phyloP scores from a whole-genome alignment of 2,113 vertebrate species.

The Physeter macrocephalus region DNA sequence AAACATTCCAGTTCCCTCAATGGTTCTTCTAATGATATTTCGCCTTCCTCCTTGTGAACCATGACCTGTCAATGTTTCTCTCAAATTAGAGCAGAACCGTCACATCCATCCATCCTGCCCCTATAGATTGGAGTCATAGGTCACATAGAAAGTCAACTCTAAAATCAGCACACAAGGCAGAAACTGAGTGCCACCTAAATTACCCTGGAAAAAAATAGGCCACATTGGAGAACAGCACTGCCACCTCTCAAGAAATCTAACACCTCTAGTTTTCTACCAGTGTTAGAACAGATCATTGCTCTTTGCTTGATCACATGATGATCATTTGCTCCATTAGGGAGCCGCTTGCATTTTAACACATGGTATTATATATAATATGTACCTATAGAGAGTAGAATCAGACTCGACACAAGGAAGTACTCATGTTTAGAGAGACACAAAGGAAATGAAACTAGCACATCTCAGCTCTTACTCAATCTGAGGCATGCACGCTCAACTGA shows the following conservation, averaged over 20 bases:
- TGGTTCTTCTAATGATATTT: not conserved
- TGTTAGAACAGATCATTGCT: not conserved
- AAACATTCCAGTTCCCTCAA: not conserved
- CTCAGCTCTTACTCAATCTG: not conserved
- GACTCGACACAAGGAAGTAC: not conserved
- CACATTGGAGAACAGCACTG: not conserved
- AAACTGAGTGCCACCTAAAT: not conserved
- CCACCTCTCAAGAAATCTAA: not conserved
- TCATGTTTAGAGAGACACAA: not conserved
- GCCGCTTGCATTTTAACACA: not conserved
- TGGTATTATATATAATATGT: not conserved
- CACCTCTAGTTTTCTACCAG: not conserved
- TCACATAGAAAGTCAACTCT: not conserved
- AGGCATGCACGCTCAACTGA: not conserved
- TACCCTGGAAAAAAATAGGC: not conserved
- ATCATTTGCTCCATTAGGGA: not conserved
- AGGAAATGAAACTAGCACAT: not conserved
- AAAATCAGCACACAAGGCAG: not conserved
- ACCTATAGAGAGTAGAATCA: not conserved
- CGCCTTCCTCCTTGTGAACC: not conserved
- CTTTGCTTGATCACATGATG: not conserved
- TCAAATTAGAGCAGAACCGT: not conserved
- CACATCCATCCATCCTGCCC: not conserved
- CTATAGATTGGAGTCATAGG: not conserved
- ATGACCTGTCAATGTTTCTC: not conserved